phyloP scores from a whole-genome alignment of 35 echinoderm and acorn worm genomes.

The Eucidaris tribuloides region DNA sequence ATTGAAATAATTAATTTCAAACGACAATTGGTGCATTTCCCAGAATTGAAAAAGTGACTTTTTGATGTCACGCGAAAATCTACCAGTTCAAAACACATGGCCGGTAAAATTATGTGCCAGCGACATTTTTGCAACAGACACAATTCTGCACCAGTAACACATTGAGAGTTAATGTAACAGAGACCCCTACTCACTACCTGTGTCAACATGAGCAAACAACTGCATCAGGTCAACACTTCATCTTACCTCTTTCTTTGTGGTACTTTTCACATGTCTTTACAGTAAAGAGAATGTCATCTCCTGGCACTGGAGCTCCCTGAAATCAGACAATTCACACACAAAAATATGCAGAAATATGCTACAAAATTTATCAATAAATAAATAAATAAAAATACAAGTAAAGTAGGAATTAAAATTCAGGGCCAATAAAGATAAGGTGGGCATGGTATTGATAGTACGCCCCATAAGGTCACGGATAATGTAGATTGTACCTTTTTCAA shows the following conservation, averaged over 20 bases:
- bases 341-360: neutral
- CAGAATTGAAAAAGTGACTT: neutral
- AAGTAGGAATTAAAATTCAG: neutral
- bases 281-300: conserved; percentile 77
- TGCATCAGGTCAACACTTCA: neutral
- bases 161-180: neutral
- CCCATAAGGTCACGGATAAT: neutral
- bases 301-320: conserved; percentile 72
- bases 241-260: conserved; percentile 87
- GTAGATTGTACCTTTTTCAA: neutral
- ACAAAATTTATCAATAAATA: too few species aligned
- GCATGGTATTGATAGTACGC: neutral
- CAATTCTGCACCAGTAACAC: neutral
- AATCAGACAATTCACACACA: neutral
- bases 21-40: too few species aligned
- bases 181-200: too few species aligned
- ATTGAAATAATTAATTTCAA: too few species aligned
- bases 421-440: neutral
- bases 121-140: neutral
- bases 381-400: neutral
- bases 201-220: too few species aligned
- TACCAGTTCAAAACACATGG: neutral
- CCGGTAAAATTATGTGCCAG: neutral
- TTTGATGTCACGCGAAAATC: neutral
- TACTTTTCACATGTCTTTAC: conserved; percentile 96